Percentiles rank a stretch among this genome's conserved stretches.
Evolutionary conservation across 2,113 vertebrate genomes (phyloP).

Genomic region (Mesembrinibis cayennensis): DNA sequence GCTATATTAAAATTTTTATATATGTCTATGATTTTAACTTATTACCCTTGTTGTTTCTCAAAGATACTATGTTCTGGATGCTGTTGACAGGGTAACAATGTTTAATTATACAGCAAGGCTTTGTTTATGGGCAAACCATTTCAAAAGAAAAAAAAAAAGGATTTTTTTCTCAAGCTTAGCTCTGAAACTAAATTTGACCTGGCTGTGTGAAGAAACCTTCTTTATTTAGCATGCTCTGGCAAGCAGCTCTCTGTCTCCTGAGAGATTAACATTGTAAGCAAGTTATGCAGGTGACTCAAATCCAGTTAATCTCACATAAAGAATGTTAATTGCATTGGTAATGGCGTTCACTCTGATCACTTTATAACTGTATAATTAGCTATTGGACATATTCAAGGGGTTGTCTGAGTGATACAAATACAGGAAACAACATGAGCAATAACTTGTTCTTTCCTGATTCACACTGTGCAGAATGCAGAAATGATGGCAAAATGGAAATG

Average conservation of each 20-base stretch:
- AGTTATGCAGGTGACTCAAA: slow-evolving; percentile 78
- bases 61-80: slow-evolving; percentile 18
- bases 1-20: slow-evolving; percentile 15
- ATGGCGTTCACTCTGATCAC: slow-evolving; percentile 64
- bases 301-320: slow-evolving; percentile 74
- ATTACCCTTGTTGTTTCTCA: background rate
- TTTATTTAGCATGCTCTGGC: slow-evolving; percentile 46
- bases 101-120: slow-evolving; percentile 25
- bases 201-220: slow-evolving; percentile 14
- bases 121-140: slow-evolving; percentile 5
- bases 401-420: slow-evolving; percentile 60
- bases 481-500: background rate
- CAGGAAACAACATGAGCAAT: slow-evolving; percentile 31
- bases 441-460: slow-evolving; percentile 6
- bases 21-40: slow-evolving; percentile 38
- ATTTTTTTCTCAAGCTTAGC: background rate
- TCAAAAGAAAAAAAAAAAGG: background rate
- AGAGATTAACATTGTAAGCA: slow-evolving; percentile 74
- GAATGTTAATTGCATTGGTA: slow-evolving; percentile 78
- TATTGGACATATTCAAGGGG: slow-evolving; percentile 40
- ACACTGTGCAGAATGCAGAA: background rate
- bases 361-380: slow-evolving; percentile 72
- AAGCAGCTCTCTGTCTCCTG: slow-evolving; percentile 50
- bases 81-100: slow-evolving; percentile 6
- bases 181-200: slow-evolving; percentile 54